Percentiles rank a stretch among this genome's conserved stretches.
Conservation (phyloP, 23 tunicate species). For the Styela clava region DNA sequence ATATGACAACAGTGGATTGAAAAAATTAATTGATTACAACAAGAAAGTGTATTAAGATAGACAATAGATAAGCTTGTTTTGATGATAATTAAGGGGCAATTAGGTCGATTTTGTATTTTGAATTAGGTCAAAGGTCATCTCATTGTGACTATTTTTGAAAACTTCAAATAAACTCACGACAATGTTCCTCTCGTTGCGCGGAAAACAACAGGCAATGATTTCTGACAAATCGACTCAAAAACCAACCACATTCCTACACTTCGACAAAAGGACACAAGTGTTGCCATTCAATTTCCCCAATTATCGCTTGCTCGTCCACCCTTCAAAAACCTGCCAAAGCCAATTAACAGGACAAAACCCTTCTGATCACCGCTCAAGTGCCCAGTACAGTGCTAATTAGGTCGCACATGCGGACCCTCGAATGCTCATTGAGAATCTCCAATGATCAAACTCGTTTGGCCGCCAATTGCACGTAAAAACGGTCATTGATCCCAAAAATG, state of each 20-base stretch:
- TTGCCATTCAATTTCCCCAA: slow-evolving; percentile 25
- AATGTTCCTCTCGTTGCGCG: not conserved
- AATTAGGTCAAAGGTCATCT: not conserved
- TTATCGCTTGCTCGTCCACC: not conserved
- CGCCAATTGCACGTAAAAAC: slow-evolving; percentile 15
- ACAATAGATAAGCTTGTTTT: not conserved
- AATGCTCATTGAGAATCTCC: not conserved
- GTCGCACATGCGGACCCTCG: slow-evolving; percentile 28
- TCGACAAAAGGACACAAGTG: slow-evolving; percentile 12
- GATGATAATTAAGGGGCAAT: not conserved
- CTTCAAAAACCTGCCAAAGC: slow-evolving; percentile 5
- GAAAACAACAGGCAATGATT: not conserved
- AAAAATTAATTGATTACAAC: too few relatives aligned
- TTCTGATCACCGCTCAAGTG: slow-evolving; percentile 32
- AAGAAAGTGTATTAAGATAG: too few relatives aligned
- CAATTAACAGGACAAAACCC: slow-evolving; percentile 7
- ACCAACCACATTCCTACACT: not conserved
- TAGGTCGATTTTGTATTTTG: not conserved
- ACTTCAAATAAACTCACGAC: not conserved
- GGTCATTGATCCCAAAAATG: not conserved
- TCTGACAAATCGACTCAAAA: slow-evolving; percentile 2
- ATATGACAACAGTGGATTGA: too few relatives aligned
- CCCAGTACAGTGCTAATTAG: slow-evolving; percentile 23
- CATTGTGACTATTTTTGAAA: not conserved
- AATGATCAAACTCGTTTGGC: slow-evolving; percentile 8